Base-by-base conservation (phyloP, 2,888 invertebrate genomes). In the Nomada ruficornis region DNA sequence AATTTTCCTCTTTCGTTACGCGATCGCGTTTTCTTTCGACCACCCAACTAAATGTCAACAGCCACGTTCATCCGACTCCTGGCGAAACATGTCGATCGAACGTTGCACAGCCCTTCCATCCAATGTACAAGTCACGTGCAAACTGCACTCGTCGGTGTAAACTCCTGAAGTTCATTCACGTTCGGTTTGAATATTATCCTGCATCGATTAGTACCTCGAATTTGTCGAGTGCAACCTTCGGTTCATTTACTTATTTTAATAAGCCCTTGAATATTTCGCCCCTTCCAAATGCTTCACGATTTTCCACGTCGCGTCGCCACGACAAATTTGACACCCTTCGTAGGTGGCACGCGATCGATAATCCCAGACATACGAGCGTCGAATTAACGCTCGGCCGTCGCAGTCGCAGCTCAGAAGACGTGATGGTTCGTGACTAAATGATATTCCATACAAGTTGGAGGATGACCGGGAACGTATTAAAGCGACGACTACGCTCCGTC, bases 381-480 rank as follows among this genome's bases (percentile, higher is more conserved):
- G 15, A 36, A 18, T 42, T 64, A 47, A 47, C 63, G 47, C 47
- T 50, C 47, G 42, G 11, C 18, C 11, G 20, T 47, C 7, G 26
- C 18, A 36, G 36, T 54, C 36, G 20, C 23, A 54, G 29, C 13
- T 67, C 29, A 7, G 11, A 11, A 15, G 29, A 7, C 15, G 29
- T 15, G 4, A 18, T n/a, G 23, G n/a, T 23, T 83, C 47, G 71
- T 71, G 76, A 83, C 73, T 83, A 83, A 87, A 80, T 78, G 83
- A 87, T 83, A 77, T 83, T 85, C 80, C 68, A 80, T 77, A 67
- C 74, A 75, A 87, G 73, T 18, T 11, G 57, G 18, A 54, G 50
- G 70, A 71, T 77, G 70, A 69, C 60, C 60, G 76, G 69, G 55
- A 86, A 81, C 82, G 74, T 73, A 83, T 84, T 77, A 71, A 80